phyloP scores from a whole-genome alignment of 2,797 vertebrate genomes.

The Rhincodon typus region DNA sequence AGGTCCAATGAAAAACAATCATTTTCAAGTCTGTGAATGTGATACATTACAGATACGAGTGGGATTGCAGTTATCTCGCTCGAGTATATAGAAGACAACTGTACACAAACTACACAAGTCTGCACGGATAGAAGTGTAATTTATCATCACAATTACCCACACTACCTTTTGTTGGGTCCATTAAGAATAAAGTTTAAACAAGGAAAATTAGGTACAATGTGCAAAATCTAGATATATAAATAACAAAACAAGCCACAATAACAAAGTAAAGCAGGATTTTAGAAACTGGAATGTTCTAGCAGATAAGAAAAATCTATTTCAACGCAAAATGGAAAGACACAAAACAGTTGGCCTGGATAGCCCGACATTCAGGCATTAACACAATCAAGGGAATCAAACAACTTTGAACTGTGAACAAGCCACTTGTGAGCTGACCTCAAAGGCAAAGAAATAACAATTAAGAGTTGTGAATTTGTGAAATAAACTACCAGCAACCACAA shows the following conservation, averaged over 20 bases:
- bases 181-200: not conserved
- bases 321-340: not conserved
- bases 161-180: not conserved
- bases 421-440: not conserved
- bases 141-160: not conserved
- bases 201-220: not conserved
- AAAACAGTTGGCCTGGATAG: not conserved
- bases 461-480: constrained; percentile 28
- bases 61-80: not conserved
- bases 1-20: not conserved
- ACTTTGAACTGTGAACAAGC: not conserved
- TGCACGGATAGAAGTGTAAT: not conserved
- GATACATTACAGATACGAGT: not conserved
- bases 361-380: not conserved
- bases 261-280: not conserved
- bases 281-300: not conserved
- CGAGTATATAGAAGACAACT: no score
- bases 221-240: not conserved
- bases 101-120: not conserved
- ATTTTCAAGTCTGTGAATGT: not conserved
- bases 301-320: not conserved
- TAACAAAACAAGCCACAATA: not conserved
- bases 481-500: constrained; percentile 21
- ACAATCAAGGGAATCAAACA: constrained; percentile 17
- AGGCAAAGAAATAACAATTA: constrained; percentile 3